These are phyloP conservation scores for Sinopyrophorus schimmeli DNA, from an alignment of 2,888 invertebrate species.

Conservation along the genomic window DNA sequence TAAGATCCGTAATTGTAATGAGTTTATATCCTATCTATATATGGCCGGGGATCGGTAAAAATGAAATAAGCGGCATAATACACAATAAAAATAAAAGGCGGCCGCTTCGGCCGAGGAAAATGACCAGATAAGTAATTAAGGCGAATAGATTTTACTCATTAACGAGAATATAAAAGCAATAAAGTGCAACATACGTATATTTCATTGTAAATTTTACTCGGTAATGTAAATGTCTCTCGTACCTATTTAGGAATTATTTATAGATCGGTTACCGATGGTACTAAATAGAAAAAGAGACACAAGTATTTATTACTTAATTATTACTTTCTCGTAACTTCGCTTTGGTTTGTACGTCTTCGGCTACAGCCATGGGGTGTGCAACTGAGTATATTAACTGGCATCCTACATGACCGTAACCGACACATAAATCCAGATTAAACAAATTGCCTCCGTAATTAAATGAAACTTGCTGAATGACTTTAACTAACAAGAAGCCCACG, in stretches of 20 bases:
- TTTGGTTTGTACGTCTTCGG: slow-evolving; percentile 10
- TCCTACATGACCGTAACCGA: slow-evolving; percentile 21
- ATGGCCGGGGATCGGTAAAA: no score
- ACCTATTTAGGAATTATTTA: slow-evolving; percentile 22
- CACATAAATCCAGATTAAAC: slow-evolving; percentile 27
- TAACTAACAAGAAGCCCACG: slow-evolving; percentile 16
- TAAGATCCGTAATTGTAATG: no score
- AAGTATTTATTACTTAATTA: slow-evolving; percentile 28
- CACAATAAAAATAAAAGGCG: no score
- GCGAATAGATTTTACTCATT: slow-evolving; percentile 31
- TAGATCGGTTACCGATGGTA: slow-evolving; percentile 10
- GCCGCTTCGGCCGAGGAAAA: no score
- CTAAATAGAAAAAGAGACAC: slow-evolving; percentile 3
- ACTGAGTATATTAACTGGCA: slow-evolving; percentile 21
- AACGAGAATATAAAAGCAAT: slow-evolving; percentile 9
- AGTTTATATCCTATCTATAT: no score
- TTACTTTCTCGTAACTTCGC: slow-evolving; percentile 17
- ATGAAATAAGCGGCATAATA: no score
- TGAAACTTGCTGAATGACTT: slow-evolving; percentile 15
- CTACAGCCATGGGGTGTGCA: slow-evolving; percentile 22
- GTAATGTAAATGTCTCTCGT: slow-evolving; percentile 13
- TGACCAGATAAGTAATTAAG: no score
- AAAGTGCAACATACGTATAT: slow-evolving; percentile 1
- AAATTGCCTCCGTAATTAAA: slow-evolving; percentile 24
- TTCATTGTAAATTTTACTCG: slow-evolving; percentile 13